phyloP scores from a whole-genome alignment of 2,888 invertebrate genomes.

The Reticulitermes lucifugus region DNA sequence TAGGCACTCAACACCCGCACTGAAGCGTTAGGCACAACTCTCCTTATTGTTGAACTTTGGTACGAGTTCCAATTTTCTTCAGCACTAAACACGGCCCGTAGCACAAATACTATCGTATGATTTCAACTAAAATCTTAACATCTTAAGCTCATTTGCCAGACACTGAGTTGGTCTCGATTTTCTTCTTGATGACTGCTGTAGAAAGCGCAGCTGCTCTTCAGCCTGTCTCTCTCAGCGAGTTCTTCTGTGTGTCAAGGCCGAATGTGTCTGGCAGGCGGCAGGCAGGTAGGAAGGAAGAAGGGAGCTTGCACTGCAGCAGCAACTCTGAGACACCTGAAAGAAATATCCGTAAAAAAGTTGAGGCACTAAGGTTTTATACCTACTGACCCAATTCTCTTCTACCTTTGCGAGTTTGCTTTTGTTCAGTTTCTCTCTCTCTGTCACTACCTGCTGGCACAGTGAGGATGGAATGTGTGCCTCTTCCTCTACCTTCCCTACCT shows the following conservation, averaged over 20 bases:
- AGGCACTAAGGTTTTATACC: slow-evolving; percentile 47
- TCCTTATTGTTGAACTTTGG: too few species aligned
- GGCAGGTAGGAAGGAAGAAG: not conserved
- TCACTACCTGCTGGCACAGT: slow-evolving; percentile 6
- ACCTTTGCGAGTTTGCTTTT: slow-evolving; percentile 8
- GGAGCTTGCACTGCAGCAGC: not conserved
- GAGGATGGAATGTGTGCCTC: not conserved
- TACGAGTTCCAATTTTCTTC: too few species aligned
- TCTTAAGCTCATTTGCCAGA: too few species aligned
- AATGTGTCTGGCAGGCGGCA: not conserved
- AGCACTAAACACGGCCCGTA: too few species aligned
- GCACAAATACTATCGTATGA: too few species aligned
- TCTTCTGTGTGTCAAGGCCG: slow-evolving; percentile 5
- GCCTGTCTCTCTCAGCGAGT: not conserved
- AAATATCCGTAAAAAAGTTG: slow-evolving; percentile 12
- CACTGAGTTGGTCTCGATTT: too few species aligned
- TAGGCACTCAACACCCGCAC: too few species aligned
- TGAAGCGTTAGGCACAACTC: too few species aligned
- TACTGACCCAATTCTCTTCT: slow-evolving; percentile 47
- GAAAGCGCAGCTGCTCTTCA: too few species aligned
- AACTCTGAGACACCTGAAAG: slow-evolving; percentile 2
- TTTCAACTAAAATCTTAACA: too few species aligned
- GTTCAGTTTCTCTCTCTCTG: not conserved
- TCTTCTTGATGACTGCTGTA: too few species aligned
- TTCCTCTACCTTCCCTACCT: not conserved